phyloP scores from a whole-genome alignment of 2,888 invertebrate genomes.

The Autographa pulchrina region DNA sequence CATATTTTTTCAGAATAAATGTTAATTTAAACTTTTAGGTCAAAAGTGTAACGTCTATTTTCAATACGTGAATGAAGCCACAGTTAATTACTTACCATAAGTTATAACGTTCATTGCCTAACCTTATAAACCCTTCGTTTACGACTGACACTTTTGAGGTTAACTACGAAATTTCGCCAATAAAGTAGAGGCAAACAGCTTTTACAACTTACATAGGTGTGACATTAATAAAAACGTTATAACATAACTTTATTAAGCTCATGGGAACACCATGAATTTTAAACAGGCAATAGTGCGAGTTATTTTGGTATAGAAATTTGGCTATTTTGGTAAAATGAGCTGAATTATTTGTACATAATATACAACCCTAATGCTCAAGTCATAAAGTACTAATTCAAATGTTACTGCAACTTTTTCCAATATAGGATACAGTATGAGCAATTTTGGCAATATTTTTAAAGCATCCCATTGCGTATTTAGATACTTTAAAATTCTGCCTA shows the following conservation, averaged over 20 bases:
- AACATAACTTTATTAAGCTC: constrained; percentile 46
- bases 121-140: constrained; percentile 8
- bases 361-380: too few species aligned
- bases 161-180: constrained; percentile 23
- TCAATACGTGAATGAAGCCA: background rate
- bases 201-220: constrained; percentile 47
- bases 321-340: too few species aligned
- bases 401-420: too few species aligned
- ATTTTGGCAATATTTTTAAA: too few species aligned
- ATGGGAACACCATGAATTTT: constrained; percentile 33
- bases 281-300: constrained; percentile 28
- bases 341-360: too few species aligned
- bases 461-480: too few species aligned
- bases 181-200: constrained; percentile 38
- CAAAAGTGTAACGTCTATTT: too few species aligned
- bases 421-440: too few species aligned
- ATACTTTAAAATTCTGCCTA: background rate
- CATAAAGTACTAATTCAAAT: too few species aligned
- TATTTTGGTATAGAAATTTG: background rate
- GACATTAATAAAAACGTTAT: constrained; percentile 28
- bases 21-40: too few species aligned
- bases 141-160: constrained; percentile 14
- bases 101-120: background rate
- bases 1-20: too few species aligned
- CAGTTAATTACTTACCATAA: background rate